Base-by-base conservation (phyloP, 1,140 invertebrate genomes). In the Armadillidium nasatum region DNA sequence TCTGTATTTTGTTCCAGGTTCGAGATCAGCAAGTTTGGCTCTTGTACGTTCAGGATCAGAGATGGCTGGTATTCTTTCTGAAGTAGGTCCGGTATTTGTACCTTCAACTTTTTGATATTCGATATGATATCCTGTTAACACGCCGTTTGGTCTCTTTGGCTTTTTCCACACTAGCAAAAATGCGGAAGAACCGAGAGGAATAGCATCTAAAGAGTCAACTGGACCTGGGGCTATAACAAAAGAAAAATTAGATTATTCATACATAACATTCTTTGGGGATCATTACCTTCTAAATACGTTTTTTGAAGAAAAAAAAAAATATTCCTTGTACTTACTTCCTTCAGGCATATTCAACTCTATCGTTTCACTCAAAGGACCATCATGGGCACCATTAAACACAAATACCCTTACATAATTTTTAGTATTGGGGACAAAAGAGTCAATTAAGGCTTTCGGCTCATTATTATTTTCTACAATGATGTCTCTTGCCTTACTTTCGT, bases 111-210 rank as follows among this genome's bases (percentile, higher is more conserved):
- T 88, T 83, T 93, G 90, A 84, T 95, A 97, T 83, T 92, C 94
- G 81, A 99, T 93, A 83, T 92, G 91, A 84, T 98, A 99, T 10
- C 95, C 95, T 1, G 91, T 95, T 0, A 99, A 85, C 76, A 92
- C 88, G 33, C 97, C 97, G 86, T 99, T 99, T 19, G 94, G 91
- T 83, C 96, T 91, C 21, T 93, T 88, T 0, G 97, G 97, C 83
- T 91, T 91, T 83, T 94, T 91, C 97, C 97, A 99, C 72, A 89
- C 89, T 0, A 99, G 85, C 72, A 91, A 89, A 82, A 98, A 90
- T 13, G 94, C 93, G 21, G 92, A 95, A 0, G 94, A 93, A 13
- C 95, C 95, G 83, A 95, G 88, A 0, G 93, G 92, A 82, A 91
- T 90, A 0, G 91, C 94, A 83, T 94, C 91, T 44, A 94, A 87